Percentiles rank a stretch among this genome's conserved stretches.
phyloP scores from a whole-genome alignment of 2,113 vertebrate species.

The Ascaphus truei region DNA sequence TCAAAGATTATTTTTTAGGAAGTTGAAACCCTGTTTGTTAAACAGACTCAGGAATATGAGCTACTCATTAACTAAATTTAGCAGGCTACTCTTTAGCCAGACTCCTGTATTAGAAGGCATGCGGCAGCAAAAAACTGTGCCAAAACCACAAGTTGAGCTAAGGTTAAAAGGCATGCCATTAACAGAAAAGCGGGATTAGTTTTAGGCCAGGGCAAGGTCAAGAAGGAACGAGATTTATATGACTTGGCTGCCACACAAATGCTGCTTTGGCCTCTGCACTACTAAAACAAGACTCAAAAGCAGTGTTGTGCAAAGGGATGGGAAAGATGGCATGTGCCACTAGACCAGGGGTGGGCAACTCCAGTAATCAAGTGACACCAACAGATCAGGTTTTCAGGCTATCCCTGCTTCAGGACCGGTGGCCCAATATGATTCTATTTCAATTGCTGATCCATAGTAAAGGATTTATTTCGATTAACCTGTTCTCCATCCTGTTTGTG shows the following conservation, averaged over 20 bases:
- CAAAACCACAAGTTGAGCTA: conserved; percentile 24
- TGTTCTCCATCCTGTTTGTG: too few relatives aligned
- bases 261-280: too few relatives aligned
- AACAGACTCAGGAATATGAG: conserved; percentile 26
- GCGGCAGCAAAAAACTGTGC: background rate
- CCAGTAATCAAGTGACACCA: too few relatives aligned
- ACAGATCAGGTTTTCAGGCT: too few relatives aligned
- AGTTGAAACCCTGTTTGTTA: conserved; percentile 44
- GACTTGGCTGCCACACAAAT: background rate
- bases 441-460: too few relatives aligned
- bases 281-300: too few relatives aligned
- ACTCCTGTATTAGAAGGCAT: conserved; percentile 25
- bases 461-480: too few relatives aligned
- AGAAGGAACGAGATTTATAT: background rate
- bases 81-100: background rate
- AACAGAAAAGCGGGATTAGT: background rate
- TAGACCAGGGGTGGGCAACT: too few relatives aligned
- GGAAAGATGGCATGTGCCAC: too few relatives aligned
- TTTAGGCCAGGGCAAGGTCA: background rate
- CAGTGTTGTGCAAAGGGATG: too few relatives aligned
- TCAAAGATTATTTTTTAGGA: conserved; percentile 43
- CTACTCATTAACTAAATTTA: conserved; percentile 46
- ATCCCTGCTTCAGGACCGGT: too few relatives aligned
- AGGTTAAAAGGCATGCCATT: background rate
- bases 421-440: too few relatives aligned